Evolutionary conservation across 2,888 invertebrate genomes (phyloP).

Genomic region (Lycophotia porphyrea): DNA sequence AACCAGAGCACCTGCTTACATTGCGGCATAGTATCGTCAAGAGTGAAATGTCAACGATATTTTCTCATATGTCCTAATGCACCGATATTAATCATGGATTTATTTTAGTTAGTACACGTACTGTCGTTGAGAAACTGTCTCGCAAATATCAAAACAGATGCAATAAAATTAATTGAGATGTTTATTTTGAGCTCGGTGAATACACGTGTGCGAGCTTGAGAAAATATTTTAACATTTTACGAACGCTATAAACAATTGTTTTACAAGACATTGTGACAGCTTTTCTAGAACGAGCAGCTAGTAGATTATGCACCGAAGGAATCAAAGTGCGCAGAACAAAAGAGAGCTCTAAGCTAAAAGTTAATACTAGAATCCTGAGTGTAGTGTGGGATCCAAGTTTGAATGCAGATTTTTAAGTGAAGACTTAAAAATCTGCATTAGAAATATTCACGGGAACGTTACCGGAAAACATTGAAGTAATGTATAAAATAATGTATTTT

Average conservation of each 20-base stretch:
- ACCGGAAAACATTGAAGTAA: background rate
- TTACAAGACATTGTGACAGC: background rate
- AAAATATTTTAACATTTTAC: constrained; percentile 6
- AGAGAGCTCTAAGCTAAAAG: background rate
- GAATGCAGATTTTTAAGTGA: background rate
- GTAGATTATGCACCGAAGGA: background rate
- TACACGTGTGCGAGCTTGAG: background rate
- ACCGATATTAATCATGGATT: constrained; percentile 76
- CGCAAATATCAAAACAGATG: constrained; percentile 39
- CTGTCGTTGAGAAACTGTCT: constrained; percentile 57
- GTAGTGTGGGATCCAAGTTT: background rate
- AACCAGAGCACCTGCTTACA: constrained; percentile 62
- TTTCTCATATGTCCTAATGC: constrained; percentile 70
- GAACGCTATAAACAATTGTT: background rate
- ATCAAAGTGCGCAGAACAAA: background rate
- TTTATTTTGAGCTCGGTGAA: constrained; percentile 8
- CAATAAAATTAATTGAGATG: constrained; percentile 13
- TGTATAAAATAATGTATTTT: background rate
- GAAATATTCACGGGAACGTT: background rate
- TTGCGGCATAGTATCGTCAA: constrained; percentile 43
- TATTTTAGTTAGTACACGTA: constrained; percentile 74
- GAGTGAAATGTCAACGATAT: constrained; percentile 80
- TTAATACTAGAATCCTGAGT: background rate
- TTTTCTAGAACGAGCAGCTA: background rate
- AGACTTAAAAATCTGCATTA: too few relatives aligned